Percentiles rank a stretch among this genome's conserved stretches.
phyloP scores from a whole-genome alignment of 2,113 vertebrate species.

The Pimephales promelas region DNA sequence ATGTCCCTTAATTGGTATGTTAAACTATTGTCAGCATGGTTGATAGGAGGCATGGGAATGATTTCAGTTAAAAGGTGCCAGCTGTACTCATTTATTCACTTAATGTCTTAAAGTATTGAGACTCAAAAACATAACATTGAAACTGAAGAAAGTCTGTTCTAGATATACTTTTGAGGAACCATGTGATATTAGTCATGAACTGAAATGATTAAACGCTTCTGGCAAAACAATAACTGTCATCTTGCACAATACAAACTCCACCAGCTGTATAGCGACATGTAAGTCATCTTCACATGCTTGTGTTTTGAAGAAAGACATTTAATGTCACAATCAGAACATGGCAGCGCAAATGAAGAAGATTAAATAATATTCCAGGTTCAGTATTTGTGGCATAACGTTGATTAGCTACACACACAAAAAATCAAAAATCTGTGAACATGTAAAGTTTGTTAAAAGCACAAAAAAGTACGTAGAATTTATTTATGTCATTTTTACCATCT shows the following conservation, averaged over 20 bases:
- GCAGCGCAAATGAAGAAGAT: not conserved
- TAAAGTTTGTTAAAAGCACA: not conserved
- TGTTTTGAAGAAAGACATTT: not conserved
- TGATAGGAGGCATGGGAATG: not conserved
- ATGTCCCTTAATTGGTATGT: not conserved
- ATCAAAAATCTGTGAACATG: not conserved
- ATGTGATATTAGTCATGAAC: conserved; percentile 10
- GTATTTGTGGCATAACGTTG: not conserved
- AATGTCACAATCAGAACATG: not conserved
- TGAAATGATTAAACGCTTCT: not conserved
- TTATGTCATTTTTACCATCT: not conserved
- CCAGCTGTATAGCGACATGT: not conserved
- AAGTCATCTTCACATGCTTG: not conserved
- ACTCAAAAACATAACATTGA: conserved; percentile 3
- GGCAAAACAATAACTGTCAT: not conserved
- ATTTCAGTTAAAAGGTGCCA: not conserved
- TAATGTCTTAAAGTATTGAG: not conserved
- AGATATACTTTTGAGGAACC: not conserved
- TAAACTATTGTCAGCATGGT: not conserved
- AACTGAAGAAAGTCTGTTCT: not conserved
- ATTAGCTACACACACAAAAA: not conserved
- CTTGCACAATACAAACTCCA: not conserved
- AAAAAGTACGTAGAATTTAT: not conserved
- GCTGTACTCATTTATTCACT: conserved; percentile 12
- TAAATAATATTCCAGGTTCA: not conserved